Percentiles rank a stretch among this genome's conserved stretches.
Evolutionary conservation across 2,113 vertebrate genomes (phyloP).

Genomic region (Indri indri): DNA sequence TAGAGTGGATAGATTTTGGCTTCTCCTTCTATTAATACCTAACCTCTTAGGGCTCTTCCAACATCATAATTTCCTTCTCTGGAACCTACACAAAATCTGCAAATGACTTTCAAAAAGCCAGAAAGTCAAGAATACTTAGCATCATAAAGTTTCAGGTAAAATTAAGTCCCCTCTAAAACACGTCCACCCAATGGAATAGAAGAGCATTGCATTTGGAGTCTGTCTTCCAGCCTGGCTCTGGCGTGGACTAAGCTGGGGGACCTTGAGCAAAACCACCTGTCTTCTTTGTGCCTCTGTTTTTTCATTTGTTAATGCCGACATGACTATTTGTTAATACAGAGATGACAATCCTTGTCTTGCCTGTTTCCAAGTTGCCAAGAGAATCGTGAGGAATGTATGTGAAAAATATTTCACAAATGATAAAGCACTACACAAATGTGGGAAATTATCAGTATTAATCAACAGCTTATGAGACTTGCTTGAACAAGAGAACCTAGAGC

Average conservation of each 20-base stretch:
- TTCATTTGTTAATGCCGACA: not conserved
- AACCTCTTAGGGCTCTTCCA: not conserved
- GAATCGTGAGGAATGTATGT: not conserved
- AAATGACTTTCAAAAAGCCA: conserved; percentile 37
- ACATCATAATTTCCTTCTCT: conserved; percentile 33
- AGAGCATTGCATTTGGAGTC: not conserved
- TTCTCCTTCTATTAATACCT: conserved; percentile 36
- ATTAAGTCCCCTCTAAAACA: not conserved
- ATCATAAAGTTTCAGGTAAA: not conserved
- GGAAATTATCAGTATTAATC: not conserved
- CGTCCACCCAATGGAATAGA: rapidly evolving
- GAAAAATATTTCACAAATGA: not conserved
- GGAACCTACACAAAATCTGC: conserved; percentile 48
- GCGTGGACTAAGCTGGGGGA: not conserved
- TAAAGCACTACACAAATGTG: not conserved
- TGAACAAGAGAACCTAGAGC: not conserved
- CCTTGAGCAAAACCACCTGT: not conserved
- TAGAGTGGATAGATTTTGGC: conserved; percentile 19
- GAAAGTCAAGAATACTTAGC: not conserved
- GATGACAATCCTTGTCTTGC: not conserved
- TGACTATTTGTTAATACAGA: not conserved
- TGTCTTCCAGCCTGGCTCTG: not conserved
- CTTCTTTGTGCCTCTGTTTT: not conserved
- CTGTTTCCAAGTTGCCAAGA: not conserved
- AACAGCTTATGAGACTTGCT: not conserved